Evolutionary conservation across 2,888 invertebrate genomes (phyloP).

Genomic region (Folsomia candida): DNA sequence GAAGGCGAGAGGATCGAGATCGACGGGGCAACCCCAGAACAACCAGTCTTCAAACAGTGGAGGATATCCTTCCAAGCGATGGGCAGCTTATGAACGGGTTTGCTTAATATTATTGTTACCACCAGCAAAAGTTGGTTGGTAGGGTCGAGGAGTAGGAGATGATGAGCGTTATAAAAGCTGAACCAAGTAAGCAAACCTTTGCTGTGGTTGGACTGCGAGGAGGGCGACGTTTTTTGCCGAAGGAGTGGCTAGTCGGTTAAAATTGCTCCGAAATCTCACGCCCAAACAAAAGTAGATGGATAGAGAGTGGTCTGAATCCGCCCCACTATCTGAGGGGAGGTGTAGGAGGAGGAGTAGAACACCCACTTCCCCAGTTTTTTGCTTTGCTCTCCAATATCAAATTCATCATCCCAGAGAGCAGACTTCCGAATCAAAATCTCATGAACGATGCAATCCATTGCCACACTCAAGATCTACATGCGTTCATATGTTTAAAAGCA

Average conservation of each 20-base stretch:
- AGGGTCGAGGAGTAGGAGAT: not conserved
- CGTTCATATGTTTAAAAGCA: not conserved
- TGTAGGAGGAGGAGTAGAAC: conserved; percentile 23
- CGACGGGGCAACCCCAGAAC: not conserved
- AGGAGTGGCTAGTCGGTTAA: conserved; percentile 49
- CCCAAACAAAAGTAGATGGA: conserved; percentile 49
- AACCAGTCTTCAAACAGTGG: not conserved
- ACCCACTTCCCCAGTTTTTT: conserved; percentile 50
- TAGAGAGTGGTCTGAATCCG: conserved; percentile 47
- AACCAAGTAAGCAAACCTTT: too few species aligned
- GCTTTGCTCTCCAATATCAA: conserved; percentile 41
- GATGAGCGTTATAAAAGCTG: not conserved
- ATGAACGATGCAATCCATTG: not conserved
- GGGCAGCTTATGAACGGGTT: too few species aligned
- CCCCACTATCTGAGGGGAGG: conserved; percentile 48
- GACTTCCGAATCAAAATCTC: not conserved
- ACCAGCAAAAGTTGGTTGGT: not conserved
- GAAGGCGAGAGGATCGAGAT: not conserved
- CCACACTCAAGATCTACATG: not conserved
- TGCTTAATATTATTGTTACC: too few species aligned
- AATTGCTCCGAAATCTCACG: conserved; percentile 50
- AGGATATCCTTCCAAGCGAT: not conserved
- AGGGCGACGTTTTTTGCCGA: conserved; percentile 13
- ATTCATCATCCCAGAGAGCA: conserved; percentile 37
- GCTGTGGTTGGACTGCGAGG: not conserved